phyloP scores from a whole-genome alignment of 1,140 invertebrate species.

The Delia radicum region DNA sequence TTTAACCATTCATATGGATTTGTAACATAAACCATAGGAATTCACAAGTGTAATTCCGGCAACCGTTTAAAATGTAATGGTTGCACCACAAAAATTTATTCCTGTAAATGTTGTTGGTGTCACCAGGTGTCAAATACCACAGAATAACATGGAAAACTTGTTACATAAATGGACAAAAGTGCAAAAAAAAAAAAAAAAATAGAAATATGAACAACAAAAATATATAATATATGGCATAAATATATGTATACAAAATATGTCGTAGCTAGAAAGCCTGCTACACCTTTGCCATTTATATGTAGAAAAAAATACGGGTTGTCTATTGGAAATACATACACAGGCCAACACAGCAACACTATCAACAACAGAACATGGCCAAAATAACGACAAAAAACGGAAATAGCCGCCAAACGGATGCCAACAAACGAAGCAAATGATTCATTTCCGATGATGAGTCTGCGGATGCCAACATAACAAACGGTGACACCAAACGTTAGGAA shows the following conservation, averaged over 20 bases:
- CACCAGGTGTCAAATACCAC: conserved; percentile 20
- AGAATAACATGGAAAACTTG: not conserved
- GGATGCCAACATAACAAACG: conserved; percentile 31
- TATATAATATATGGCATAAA: not conserved
- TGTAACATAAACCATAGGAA: not conserved
- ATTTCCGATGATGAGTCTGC: conserved; percentile 56
- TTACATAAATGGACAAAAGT: not conserved
- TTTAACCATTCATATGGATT: too few species aligned
- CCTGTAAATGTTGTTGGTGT: not conserved
- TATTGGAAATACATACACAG: not conserved
- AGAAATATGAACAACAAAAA: not conserved
- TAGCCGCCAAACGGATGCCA: conserved; percentile 55
- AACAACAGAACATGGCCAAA: not conserved
- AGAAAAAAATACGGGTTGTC: not conserved
- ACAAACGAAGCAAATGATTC: conserved; percentile 57
- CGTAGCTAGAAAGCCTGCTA: too few species aligned
- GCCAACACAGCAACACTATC: not conserved
- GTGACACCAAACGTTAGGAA: not conserved
- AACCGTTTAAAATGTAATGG: conserved; percentile 16
- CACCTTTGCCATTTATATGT: not conserved
- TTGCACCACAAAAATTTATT: conserved; percentile 12
- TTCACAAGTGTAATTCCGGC: conserved; percentile 17
- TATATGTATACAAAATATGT: too few species aligned
- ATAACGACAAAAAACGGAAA: conserved; percentile 47
- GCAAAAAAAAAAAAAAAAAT: not conserved